Evolutionary conservation across 2,797 vertebrate species (phyloP).

Genomic region (Lutjanus campechanus): DNA sequence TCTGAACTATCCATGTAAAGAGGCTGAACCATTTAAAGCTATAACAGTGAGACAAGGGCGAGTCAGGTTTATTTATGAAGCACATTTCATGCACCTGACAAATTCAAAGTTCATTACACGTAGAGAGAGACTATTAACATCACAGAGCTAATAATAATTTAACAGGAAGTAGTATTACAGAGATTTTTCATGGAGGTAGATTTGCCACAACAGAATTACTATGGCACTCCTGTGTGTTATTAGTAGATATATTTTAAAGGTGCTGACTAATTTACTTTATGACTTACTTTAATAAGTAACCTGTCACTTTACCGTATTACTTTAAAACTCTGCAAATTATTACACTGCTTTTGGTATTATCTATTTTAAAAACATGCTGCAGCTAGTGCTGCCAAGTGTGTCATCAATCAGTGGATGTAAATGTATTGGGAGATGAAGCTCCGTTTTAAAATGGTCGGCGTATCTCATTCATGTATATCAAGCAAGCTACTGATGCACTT

Average conservation of each 20-base stretch:
- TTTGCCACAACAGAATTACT: constrained; percentile 22
- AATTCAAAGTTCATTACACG: constrained; percentile 28
- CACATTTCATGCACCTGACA: constrained; percentile 14
- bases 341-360: not conserved
- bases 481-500: not conserved
- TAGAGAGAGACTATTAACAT: constrained; percentile 29
- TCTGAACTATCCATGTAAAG: not conserved
- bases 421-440: not conserved
- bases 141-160: constrained; percentile 40
- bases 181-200: constrained; percentile 26
- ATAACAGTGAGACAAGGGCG: not conserved
- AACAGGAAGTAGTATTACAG: constrained; percentile 30
- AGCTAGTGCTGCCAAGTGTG: not conserved
- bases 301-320: constrained; percentile 22
- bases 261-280: constrained; percentile 43
- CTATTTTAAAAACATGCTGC: constrained; percentile 15
- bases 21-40: not conserved
- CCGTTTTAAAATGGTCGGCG: not conserved
- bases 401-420: constrained; percentile 14
- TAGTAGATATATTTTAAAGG: constrained; percentile 20
- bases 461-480: not conserved
- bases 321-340: constrained; percentile 24
- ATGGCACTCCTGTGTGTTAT: constrained; percentile 24
- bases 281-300: constrained; percentile 45
- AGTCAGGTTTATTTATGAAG: constrained; percentile 11